Percentiles rank a stretch among this genome's conserved stretches.
These are phyloP conservation scores for Sus cebifrons DNA, from an alignment of 2,797 vertebrate species.

Conservation along the genomic window DNA sequence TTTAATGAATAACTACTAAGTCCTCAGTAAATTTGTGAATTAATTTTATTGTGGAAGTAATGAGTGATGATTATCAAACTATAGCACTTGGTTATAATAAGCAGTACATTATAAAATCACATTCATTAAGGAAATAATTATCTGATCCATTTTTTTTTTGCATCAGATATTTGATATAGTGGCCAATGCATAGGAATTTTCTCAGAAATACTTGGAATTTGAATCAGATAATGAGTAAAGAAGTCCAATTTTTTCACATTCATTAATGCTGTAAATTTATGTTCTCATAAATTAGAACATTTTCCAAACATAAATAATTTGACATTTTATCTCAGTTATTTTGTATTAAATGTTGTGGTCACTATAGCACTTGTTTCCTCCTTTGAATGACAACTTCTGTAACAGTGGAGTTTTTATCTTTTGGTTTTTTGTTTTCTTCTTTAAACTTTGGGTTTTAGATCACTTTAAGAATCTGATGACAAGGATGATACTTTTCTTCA, in stretches of 20 bases:
- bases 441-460: not conserved
- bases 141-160: not conserved
- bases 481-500: not conserved
- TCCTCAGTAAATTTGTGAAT: not conserved
- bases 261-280: not conserved
- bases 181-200: not conserved
- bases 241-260: not conserved
- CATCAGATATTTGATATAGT: not conserved
- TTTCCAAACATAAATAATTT: not conserved
- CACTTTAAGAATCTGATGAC: not conserved
- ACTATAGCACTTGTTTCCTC: not conserved
- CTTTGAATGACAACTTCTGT: not conserved
- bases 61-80: not conserved
- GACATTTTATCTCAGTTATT: not conserved
- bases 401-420: not conserved
- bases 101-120: not conserved
- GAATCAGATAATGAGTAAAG: not conserved
- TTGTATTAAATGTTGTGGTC: not conserved
- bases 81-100: not conserved
- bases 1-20: not conserved
- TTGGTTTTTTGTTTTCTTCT: not conserved
- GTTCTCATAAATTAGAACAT: not conserved
- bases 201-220: constrained; percentile 23
- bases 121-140: not conserved
- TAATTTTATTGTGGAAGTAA: not conserved